These are phyloP conservation scores for Myotis yumanensis DNA, from an alignment of 2,113 vertebrate species.

Conservation along the genomic window DNA sequence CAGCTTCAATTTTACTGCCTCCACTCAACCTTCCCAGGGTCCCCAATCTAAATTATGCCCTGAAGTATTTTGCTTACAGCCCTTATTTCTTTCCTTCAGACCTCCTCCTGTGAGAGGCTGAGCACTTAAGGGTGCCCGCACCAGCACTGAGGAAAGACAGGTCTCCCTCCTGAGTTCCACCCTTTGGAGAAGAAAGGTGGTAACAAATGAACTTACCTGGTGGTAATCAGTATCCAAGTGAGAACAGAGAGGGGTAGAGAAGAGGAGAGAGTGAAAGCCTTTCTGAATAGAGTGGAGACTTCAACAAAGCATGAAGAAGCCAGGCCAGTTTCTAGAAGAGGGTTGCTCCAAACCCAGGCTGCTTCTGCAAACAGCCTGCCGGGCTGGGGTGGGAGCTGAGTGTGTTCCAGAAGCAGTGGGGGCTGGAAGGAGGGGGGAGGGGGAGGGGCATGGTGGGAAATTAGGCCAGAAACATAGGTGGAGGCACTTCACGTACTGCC, in stretches of 20 bases:
- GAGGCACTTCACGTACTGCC: neutral
- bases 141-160: neutral
- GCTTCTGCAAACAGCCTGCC: too few relatives aligned
- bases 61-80: neutral
- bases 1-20: neutral
- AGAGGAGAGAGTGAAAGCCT: neutral
- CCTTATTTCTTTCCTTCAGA: neutral
- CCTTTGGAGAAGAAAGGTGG: neutral
- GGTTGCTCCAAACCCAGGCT: too few relatives aligned
- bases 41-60: neutral
- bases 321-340: neutral
- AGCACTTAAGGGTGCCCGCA: neutral
- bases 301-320: neutral
- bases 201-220: neutral
- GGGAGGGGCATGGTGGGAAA: too few relatives aligned
- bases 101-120: too few relatives aligned
- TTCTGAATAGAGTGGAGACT: neutral
- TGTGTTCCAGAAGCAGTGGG: neutral
- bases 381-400: neutral
- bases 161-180: neutral
- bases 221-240: too few relatives aligned
- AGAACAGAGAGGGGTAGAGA: neutral
- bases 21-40: neutral
- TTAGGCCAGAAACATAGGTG: neutral
- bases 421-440: too few relatives aligned